Evolutionary conservation across 2,888 invertebrate genomes (phyloP), one percentile per base, ranked within the genome.

Genomic region (Cheilosia vulpina): DNA sequence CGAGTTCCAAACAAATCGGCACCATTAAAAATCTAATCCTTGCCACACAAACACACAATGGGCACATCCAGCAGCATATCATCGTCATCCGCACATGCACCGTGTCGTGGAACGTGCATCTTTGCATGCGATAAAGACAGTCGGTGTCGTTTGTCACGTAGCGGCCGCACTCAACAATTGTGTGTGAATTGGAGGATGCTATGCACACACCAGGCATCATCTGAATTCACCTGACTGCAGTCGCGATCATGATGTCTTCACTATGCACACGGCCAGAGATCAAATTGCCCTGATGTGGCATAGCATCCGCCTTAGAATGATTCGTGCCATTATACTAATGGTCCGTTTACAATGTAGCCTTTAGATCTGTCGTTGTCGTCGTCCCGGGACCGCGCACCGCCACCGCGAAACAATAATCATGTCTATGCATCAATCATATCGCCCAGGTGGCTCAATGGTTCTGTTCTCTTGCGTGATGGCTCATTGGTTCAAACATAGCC

Each of bases 361-460:
- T 72, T 43, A 69, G 83, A 83, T 68, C 57, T 68, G 60, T 69
- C 73, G 84, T 72, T 45, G 71, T 72, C 57, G 13, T 62, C 47
- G 34, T 71, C 45, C 58, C 47, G 43, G 63, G 45, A 15, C 72
- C 65, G 62, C 55, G 53, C 53, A 69, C 52, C 81, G 77, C 77
- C 77, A 66, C 81, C 72, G 76, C 62, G 76, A 81, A 81, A 77
- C 85, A 81, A 85, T 81, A 85, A 85, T 85, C 85, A 85, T 85
- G 81, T 77, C 81, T 71, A 81, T 62, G 76, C 85, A 85, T 85
- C 85, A 85, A 85, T 85, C 85, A 85, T 85, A 81, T 85, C 63
- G 76, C 85, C 85, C 85, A 81, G 85, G 81, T 81, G 85, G 85
- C 58, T 85, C 71, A 85, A 76, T 71, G 65, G 80, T 75, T 68